A percentile compares a stretch with the other conserved stretches of the same genome.
Evolutionary conservation across 2,888 invertebrate species (phyloP).

Genomic region (Synanthedon formicaeformis): DNA sequence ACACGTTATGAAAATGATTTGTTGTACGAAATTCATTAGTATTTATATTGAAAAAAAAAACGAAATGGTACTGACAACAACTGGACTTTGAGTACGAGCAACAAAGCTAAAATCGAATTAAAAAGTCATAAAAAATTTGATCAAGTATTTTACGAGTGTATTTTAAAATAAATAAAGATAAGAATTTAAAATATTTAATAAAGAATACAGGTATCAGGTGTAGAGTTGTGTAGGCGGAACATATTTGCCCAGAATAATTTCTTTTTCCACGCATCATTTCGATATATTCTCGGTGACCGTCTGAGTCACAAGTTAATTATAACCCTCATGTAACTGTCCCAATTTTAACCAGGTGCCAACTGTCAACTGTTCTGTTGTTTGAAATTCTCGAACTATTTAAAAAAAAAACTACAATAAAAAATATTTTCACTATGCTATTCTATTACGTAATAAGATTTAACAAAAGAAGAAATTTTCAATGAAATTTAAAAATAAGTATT

Average conservation of each 20-base stretch:
- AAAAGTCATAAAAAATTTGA: no score
- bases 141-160: no score
- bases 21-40: no score
- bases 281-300: slow-evolving; percentile 42
- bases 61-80: no score
- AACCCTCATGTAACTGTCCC: slow-evolving; percentile 45
- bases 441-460: not conserved
- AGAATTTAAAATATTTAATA: no score
- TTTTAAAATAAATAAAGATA: no score
- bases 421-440: not conserved
- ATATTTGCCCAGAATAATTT: slow-evolving; percentile 52
- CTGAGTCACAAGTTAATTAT: slow-evolving; percentile 61
- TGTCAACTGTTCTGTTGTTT: slow-evolving; percentile 9
- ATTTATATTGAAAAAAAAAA: no score
- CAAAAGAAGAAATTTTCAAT: not conserved
- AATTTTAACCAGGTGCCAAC: slow-evolving; percentile 28
- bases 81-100: no score
- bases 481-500: not conserved
- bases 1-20: no score
- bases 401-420: not conserved
- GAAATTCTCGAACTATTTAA: not conserved
- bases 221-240: slow-evolving; percentile 35
- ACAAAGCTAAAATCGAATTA: no score
- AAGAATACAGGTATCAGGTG: slow-evolving; percentile 1
- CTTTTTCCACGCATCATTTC: slow-evolving; percentile 37